Conservation (phyloP, 2,888 invertebrate genomes). For the Lepidonotus clava region DNA sequence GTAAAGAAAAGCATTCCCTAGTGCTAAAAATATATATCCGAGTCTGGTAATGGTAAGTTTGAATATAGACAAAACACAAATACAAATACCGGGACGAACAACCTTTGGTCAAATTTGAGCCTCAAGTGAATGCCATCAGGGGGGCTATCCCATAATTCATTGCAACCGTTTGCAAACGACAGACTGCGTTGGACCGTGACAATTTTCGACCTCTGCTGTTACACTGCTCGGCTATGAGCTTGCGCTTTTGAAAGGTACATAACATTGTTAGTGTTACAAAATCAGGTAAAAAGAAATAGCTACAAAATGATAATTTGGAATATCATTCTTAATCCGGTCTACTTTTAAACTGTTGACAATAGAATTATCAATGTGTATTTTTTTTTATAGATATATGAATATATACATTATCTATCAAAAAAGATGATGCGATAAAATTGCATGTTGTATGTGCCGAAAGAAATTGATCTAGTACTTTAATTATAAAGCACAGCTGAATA, state of each 20-base stretch:
- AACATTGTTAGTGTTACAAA: conserved; percentile 55
- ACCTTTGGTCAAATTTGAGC: conserved; percentile 54
- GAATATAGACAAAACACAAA: conserved; percentile 51
- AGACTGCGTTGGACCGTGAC: conserved; percentile 47
- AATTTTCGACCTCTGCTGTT: conserved; percentile 46
- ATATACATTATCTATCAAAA: conserved; percentile 9
- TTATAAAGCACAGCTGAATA: background rate
- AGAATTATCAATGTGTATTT: conserved; percentile 15
- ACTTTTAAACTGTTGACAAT: background rate
- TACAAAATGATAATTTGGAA: conserved; percentile 53
- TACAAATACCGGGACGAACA: conserved; percentile 55
- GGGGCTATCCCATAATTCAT: conserved; percentile 50
- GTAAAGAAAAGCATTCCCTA: conserved; percentile 51
- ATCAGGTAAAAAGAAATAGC: conserved; percentile 46
- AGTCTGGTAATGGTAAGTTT: conserved; percentile 48
- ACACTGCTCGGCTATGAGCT: conserved; percentile 52
- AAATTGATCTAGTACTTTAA: background rate
- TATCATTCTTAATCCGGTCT: conserved; percentile 7
- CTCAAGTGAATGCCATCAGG: conserved; percentile 51
- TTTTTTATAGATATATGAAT: background rate
- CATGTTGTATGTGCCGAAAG: conserved; percentile 34
- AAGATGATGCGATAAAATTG: conserved; percentile 24
- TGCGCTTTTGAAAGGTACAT: conserved; percentile 51
- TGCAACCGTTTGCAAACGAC: conserved; percentile 53
- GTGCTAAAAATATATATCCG: conserved; percentile 42